A percentile compares a stretch with the other conserved stretches of the same genome.
Evolutionary conservation across 2,797 vertebrate species (phyloP).

Genomic region (Eospalax fontanierii): DNA sequence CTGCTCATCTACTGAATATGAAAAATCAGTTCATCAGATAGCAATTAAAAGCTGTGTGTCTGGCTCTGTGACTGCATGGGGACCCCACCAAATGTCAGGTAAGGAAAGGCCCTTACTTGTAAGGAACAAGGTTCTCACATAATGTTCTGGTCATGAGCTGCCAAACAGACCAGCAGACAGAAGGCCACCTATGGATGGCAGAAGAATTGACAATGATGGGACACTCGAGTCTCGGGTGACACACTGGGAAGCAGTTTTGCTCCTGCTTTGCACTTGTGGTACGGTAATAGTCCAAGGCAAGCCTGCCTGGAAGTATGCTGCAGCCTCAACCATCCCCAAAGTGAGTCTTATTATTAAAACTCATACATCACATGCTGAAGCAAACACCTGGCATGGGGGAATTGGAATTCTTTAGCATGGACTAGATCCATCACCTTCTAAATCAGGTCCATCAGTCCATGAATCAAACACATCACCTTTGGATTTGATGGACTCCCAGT

Average conservation of each 20-base stretch:
- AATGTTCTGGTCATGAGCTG: neutral
- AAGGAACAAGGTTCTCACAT: neutral
- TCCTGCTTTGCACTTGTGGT: constrained; percentile 77
- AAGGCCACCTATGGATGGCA: neutral
- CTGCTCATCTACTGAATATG: neutral
- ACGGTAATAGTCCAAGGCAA: constrained; percentile 51
- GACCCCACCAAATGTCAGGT: neutral
- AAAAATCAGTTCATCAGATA: neutral
- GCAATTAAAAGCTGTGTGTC: neutral
- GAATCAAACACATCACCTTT: constrained; percentile 90
- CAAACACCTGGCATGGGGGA: constrained; percentile 87
- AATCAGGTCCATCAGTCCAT: constrained; percentile 90
- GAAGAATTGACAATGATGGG: constrained; percentile 62
- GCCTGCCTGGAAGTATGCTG: constrained; percentile 71
- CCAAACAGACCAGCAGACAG: neutral
- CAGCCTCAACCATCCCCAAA: constrained; percentile 79
- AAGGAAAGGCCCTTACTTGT: neutral
- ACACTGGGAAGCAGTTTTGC: constrained; percentile 76
- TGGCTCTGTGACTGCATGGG: neutral
- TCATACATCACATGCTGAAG: constrained; percentile 88
- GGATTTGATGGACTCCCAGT: constrained; percentile 88
- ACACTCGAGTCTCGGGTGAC: constrained; percentile 80
- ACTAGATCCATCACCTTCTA: constrained; percentile 91
- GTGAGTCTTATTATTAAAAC: constrained; percentile 89
- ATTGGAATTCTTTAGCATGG: constrained; percentile 88